phyloP scores from a whole-genome alignment of 1,140 invertebrate species.

The Zaprionus africanus region DNA sequence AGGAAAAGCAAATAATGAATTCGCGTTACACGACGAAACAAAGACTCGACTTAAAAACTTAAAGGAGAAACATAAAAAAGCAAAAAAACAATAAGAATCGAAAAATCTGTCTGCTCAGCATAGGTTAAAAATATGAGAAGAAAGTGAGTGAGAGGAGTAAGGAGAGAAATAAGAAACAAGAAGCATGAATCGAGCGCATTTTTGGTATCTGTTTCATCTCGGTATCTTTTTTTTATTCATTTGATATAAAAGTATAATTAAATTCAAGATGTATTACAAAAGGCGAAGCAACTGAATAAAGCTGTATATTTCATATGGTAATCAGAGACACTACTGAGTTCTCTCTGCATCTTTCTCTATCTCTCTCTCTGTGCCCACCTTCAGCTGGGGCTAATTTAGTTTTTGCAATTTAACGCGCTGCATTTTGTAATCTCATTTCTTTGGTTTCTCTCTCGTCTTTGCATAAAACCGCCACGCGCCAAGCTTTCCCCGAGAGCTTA shows the following conservation, averaged over 20 bases:
- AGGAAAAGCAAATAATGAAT: conserved; percentile 69
- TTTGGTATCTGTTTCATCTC: conserved; percentile 28
- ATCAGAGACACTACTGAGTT: conserved; percentile 15
- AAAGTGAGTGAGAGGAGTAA: not conserved
- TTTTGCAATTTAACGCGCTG: conserved; percentile 44
- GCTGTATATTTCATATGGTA: conserved; percentile 80
- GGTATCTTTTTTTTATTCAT: conserved; percentile 47
- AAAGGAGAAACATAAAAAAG: conserved; percentile 24
- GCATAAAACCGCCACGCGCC: conserved; percentile 43
- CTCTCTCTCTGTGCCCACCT: not conserved
- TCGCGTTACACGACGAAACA: conserved; percentile 70
- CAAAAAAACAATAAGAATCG: conserved; percentile 35
- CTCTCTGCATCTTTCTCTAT: conserved; percentile 1
- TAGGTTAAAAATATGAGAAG: conserved; percentile 49
- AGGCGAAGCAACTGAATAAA: conserved; percentile 72
- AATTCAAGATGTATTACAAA: conserved; percentile 66
- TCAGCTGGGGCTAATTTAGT: conserved; percentile 17
- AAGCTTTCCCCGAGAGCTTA: conserved; percentile 32
- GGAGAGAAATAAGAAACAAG: conserved; percentile 26
- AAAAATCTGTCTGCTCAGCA: conserved; percentile 76
- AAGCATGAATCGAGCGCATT: conserved; percentile 46
- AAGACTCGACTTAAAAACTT: conserved; percentile 73
- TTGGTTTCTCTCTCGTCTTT: conserved; percentile 29
- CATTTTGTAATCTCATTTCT: conserved; percentile 32
- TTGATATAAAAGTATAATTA: conserved; percentile 63